A percentile compares a stretch with the other conserved stretches of the same genome.
These are phyloP conservation scores for Aspidoscelis tigris DNA, from an alignment of 2,113 vertebrate genomes.

Conservation along the genomic window DNA sequence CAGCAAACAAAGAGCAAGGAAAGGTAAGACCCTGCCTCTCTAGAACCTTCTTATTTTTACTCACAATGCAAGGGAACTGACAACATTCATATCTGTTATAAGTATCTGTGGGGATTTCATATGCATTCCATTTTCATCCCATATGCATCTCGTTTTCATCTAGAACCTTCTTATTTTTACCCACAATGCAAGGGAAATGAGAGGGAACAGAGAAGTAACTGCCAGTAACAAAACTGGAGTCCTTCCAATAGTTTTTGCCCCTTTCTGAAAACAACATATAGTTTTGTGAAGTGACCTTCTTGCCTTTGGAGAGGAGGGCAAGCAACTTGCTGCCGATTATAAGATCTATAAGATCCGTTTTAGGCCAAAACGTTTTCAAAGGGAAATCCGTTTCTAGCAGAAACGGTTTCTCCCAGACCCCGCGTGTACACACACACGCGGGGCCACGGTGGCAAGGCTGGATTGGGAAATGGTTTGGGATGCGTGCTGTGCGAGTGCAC, in stretches of 20 bases:
- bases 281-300: conserved; percentile 64
- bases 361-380: too few species aligned
- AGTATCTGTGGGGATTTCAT: too few species aligned
- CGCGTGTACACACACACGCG: too few species aligned
- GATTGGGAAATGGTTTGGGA: too few species aligned
- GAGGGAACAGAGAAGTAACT: conserved; percentile 53
- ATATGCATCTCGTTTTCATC: too few species aligned
- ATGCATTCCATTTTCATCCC: too few species aligned
- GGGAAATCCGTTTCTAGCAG: too few species aligned
- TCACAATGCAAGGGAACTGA: conserved; percentile 55
- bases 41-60: conserved; percentile 58
- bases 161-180: conserved; percentile 45
- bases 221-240: conserved; percentile 61
- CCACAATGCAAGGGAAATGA: conserved; percentile 55
- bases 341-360: too few species aligned
- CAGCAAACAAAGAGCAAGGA: conserved; percentile 38
- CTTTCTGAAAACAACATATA: conserved; percentile 62
- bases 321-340: conserved; percentile 71
- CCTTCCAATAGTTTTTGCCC: conserved; percentile 47
- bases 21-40: conserved; percentile 29
- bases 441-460: too few species aligned
- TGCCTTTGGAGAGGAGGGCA: conserved; percentile 71
- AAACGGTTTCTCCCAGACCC: too few species aligned
- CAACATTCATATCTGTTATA: too few species aligned
- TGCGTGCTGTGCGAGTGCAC: too few species aligned